Evolutionary conservation across 2,113 vertebrate species (phyloP).

Genomic region (Siphamia tubifer): DNA sequence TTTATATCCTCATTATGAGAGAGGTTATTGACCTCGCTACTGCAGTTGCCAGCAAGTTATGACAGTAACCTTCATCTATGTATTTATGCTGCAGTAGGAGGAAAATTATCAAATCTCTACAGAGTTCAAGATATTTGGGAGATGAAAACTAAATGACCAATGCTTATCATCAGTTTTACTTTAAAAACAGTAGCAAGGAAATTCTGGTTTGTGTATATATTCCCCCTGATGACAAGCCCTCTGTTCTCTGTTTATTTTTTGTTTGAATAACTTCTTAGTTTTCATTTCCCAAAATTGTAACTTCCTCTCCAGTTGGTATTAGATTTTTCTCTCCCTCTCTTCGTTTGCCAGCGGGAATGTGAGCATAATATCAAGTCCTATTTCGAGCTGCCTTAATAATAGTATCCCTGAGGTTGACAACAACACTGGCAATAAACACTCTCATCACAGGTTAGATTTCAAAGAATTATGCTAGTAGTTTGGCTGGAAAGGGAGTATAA

Average conservation of each 20-base stretch:
- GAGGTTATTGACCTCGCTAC: not conserved
- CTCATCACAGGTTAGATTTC: conserved; percentile 10
- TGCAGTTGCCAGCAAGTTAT: not conserved
- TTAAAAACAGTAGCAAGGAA: too few relatives aligned
- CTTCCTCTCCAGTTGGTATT: conserved; percentile 13
- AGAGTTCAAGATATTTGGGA: too few relatives aligned
- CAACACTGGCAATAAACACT: conserved; percentile 4
- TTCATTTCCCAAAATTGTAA: not conserved
- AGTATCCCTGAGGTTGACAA: conserved; percentile 33
- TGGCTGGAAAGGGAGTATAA: conserved; percentile 9
- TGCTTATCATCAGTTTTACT: too few relatives aligned
- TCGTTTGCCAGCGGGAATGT: conserved; percentile 8
- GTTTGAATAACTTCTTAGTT: not conserved
- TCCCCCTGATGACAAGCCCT: too few relatives aligned
- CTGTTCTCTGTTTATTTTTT: not conserved
- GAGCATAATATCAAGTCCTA: conserved; percentile 15
- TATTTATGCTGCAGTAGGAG: too few relatives aligned
- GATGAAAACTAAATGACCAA: too few relatives aligned
- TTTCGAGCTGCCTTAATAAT: conserved; percentile 35
- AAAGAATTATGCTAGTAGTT: not conserved
- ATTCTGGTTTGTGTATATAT: too few relatives aligned
- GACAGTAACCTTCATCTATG: not conserved
- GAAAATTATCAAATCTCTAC: too few relatives aligned
- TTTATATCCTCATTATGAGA: not conserved
- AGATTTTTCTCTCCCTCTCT: not conserved